Evolutionary conservation across 2,113 vertebrate species (phyloP).

Genomic region (Lophochroa leadbeateri): DNA sequence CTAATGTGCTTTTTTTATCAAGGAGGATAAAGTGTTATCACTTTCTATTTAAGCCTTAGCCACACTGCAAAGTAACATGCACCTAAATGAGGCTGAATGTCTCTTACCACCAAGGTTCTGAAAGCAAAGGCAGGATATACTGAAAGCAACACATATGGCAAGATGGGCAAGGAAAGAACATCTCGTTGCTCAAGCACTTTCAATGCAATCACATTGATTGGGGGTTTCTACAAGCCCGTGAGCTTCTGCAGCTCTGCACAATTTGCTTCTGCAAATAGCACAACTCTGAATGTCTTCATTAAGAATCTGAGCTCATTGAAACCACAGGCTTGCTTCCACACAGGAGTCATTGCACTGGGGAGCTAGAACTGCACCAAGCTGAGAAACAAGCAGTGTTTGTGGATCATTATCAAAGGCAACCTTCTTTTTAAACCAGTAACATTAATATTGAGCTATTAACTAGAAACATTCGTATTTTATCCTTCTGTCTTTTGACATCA

Average conservation of each 20-base stretch:
- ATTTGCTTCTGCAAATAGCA: not conserved
- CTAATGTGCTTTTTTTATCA: not conserved
- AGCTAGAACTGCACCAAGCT: not conserved
- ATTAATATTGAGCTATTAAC: not conserved
- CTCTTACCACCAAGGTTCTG: not conserved
- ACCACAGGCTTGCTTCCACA: not conserved
- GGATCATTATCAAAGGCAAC: not conserved
- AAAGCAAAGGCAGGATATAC: not conserved
- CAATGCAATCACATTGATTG: not conserved
- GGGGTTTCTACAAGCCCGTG: not conserved
- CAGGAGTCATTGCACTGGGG: not conserved
- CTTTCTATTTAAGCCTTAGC: not conserved
- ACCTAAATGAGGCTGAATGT: not conserved
- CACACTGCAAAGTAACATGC: not conserved
- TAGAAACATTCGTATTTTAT: not conserved
- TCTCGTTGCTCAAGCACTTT: not conserved
- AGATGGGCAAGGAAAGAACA: not conserved
- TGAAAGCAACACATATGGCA: not conserved
- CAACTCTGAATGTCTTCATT: slow-evolving; percentile 4
- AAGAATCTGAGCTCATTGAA: slow-evolving; percentile 41
- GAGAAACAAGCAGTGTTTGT: not conserved
- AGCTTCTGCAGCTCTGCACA: not conserved
- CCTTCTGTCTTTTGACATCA: not conserved
- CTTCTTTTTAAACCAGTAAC: not conserved
- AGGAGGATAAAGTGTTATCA: not conserved